A percentile compares a stretch with the other conserved stretches of the same genome.
phyloP scores from a whole-genome alignment of 2,797 vertebrate genomes.

The Sebastolobus altivelis region DNA sequence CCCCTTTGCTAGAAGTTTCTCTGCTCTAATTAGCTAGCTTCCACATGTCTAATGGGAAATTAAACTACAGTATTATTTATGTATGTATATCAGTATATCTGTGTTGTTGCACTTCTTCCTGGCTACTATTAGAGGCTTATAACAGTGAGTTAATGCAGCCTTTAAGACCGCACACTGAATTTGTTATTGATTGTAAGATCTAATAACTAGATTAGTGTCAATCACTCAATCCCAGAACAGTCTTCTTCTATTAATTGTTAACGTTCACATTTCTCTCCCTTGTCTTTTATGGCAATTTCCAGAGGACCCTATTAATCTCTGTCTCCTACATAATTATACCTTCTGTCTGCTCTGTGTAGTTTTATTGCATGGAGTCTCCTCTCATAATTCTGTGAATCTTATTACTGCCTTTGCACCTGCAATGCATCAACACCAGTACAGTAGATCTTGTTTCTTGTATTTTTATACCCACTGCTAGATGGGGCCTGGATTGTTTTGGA shows the following conservation, averaged over 20 bases:
- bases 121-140: background rate
- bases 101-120: slow-evolving; percentile 20
- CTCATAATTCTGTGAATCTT: slow-evolving; percentile 43
- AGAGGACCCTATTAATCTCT: slow-evolving; percentile 19
- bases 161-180: background rate
- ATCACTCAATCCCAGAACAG: background rate
- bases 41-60: background rate
- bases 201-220: background rate
- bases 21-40: slow-evolving; percentile 21
- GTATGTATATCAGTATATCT: background rate
- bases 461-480: slow-evolving; percentile 82
- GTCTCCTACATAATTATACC: background rate
- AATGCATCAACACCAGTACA: slow-evolving; percentile 68
- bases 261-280: slow-evolving; percentile 31
- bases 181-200: background rate
- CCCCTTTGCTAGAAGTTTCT: slow-evolving; percentile 31
- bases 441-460: slow-evolving; percentile 75
- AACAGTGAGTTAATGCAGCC: background rate
- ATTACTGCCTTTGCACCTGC: slow-evolving; percentile 63
- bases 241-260: slow-evolving; percentile 23
- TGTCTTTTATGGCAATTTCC: background rate
- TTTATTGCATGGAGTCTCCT: slow-evolving; percentile 62
- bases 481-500: slow-evolving; percentile 87
- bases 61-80: background rate
- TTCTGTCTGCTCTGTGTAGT: slow-evolving; percentile 46